Evolutionary conservation across 2,797 vertebrate genomes (phyloP), one percentile per base, ranked within the genome.

Genomic region (Menidia menidia): DNA sequence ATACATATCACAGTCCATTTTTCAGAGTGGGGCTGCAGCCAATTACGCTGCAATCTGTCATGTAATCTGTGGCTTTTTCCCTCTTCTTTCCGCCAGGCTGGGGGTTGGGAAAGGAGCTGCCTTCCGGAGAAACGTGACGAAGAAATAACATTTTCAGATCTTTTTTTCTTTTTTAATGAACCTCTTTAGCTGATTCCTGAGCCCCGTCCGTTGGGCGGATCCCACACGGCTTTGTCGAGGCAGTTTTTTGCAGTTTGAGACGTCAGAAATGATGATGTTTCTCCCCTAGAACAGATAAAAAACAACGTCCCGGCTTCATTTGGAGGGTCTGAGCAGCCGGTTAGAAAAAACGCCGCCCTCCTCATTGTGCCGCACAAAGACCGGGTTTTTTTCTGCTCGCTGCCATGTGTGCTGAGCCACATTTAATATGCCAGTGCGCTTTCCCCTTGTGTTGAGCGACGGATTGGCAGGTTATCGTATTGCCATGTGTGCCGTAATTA

Each of bases 401-500:
- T 18, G n/a, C 59, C 57, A n/a, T 60, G 75, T 82, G 75, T 77
- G 75, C 73, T 52, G 72, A 84, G 75, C 62, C 76, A 57, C 71
- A 78, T 89, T 88, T 89, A 84, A 92, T 91, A 89, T 90, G 85
- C 82, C 72, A 15, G 70, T 75, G 79, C 83, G 83, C 78, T 88
- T 86, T 89, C 68, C 80, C 16, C 25, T 25, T 6, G 69, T 67
- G 89, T 79, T 87, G 90, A 92, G 85, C 89, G 90, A 89, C 75
- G 64, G 87, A 89, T 80, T 83, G 87, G 84, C 88, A 83, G 83
- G 85, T 92, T 91, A 92, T 92, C 86, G 86, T 89, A 91, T 90
- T 66, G 85, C 87, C 86, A 73, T 84, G 25, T 80, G 86, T 76
- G 61, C 75, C 68, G 60, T 93, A 92, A 93, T 92, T 92, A 93